Conservation (phyloP, 2,797 vertebrate genomes). For the Discoglossus pictus region DNA sequence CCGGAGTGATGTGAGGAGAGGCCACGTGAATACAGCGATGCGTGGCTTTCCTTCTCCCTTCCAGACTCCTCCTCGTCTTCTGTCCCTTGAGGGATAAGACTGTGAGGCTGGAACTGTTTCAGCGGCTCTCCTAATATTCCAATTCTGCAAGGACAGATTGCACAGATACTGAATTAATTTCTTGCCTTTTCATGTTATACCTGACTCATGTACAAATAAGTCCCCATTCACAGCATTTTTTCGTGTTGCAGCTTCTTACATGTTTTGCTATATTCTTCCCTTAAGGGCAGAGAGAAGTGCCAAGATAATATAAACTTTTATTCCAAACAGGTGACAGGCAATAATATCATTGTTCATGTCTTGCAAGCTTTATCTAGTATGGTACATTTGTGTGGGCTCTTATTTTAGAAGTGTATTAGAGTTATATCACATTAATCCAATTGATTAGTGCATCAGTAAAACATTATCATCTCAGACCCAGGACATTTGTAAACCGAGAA, state of each 20-base stretch:
- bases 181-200: slow-evolving; percentile 2
- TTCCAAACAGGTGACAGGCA: no score
- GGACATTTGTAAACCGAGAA: no score
- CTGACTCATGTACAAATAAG: background rate
- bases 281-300: rapidly evolving
- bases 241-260: background rate
- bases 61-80: slow-evolving; percentile 53
- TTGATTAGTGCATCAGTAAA: no score
- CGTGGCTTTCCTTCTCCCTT: slow-evolving; percentile 9
- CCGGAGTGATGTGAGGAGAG: slow-evolving; percentile 24
- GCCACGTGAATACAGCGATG: slow-evolving; percentile 41
- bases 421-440: no score
- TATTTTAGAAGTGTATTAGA: no score
- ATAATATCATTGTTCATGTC: no score
- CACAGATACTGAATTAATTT: background rate
- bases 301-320: no score
- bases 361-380: no score
- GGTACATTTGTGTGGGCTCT: no score
- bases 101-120: slow-evolving; percentile 65
- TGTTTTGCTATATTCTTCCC: background rate
- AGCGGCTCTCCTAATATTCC: slow-evolving; percentile 72
- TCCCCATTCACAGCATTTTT: background rate
- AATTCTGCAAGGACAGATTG: slow-evolving; percentile 61
- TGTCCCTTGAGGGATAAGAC: slow-evolving; percentile 54
- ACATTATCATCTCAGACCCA: no score